Conservation (phyloP, 2,797 vertebrate genomes). For the Rhinophrynus dorsalis region DNA sequence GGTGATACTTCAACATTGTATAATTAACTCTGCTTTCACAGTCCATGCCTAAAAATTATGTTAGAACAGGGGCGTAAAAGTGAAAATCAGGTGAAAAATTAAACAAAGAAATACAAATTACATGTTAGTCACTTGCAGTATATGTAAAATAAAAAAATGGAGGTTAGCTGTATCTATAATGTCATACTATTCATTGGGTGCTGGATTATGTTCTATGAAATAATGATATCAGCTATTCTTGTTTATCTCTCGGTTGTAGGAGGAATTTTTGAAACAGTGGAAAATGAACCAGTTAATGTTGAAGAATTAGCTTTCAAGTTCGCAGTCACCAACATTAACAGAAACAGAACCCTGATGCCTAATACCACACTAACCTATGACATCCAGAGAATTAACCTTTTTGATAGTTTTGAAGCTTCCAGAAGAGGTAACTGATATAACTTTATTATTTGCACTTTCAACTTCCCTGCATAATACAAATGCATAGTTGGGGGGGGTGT, state of each 20-base stretch:
- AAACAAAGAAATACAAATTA: no score
- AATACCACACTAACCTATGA: slow-evolving; percentile 97
- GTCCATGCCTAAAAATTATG: no score
- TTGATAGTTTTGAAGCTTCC: slow-evolving; percentile 97
- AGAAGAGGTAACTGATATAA: slow-evolving; percentile 79
- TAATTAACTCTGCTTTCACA: no score
- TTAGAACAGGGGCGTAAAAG: no score
- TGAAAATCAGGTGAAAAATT: no score
- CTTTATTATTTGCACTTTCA: neutral
- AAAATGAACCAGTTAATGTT: slow-evolving; percentile 92
- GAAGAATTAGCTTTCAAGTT: slow-evolving; percentile 99
- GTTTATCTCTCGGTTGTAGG: slow-evolving; percentile 74
- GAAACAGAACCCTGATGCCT: slow-evolving; percentile 96
- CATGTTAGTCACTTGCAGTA: no score
- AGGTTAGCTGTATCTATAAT: no score
- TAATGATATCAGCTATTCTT: slow-evolving; percentile 48
- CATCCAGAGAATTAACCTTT: slow-evolving; percentile 97
- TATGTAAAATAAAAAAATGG: no score
- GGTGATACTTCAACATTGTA: no score
- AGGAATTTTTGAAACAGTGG: slow-evolving; percentile 96
- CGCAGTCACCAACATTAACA: slow-evolving; percentile 94
- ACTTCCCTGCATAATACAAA: neutral
- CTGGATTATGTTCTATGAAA: neutral
- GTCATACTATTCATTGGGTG: no score
- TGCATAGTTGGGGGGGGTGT: no score